Conservation (phyloP, 2,797 vertebrate species). For the Falco concolor region DNA sequence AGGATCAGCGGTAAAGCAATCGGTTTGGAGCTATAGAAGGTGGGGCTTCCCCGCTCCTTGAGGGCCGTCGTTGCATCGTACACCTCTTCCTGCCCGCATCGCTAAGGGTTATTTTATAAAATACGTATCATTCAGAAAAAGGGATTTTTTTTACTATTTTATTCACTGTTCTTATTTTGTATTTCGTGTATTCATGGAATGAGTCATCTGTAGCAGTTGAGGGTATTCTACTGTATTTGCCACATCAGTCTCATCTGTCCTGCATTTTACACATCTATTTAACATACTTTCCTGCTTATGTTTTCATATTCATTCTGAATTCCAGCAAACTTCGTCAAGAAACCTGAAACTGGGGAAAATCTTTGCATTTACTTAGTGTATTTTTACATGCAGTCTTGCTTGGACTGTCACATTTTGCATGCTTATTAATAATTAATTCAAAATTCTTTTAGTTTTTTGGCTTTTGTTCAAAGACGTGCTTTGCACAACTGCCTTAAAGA, state of each 20-base stretch:
- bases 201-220: neutral
- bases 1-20: rapidly evolving
- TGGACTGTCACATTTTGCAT: neutral
- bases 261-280: neutral
- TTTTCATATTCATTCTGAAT: neutral
- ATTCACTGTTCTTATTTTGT: neutral
- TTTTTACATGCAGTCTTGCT: neutral
- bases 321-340: neutral
- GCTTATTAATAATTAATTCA: neutral
- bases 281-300: neutral
- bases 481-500: slow-evolving; percentile 1
- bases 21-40: rapidly evolving
- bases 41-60: neutral
- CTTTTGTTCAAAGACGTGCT: neutral
- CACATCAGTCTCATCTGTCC: neutral
- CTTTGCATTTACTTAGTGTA: neutral
- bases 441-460: neutral
- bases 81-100: rapidly evolving
- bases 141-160: neutral
- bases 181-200: neutral
- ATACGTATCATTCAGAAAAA: neutral
- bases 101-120: neutral
- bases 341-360: neutral
- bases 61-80: neutral
- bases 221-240: slow-evolving; percentile 19